Conservation (phyloP, 1,140 invertebrate genomes). For the Leguminivora glycinivorella region DNA sequence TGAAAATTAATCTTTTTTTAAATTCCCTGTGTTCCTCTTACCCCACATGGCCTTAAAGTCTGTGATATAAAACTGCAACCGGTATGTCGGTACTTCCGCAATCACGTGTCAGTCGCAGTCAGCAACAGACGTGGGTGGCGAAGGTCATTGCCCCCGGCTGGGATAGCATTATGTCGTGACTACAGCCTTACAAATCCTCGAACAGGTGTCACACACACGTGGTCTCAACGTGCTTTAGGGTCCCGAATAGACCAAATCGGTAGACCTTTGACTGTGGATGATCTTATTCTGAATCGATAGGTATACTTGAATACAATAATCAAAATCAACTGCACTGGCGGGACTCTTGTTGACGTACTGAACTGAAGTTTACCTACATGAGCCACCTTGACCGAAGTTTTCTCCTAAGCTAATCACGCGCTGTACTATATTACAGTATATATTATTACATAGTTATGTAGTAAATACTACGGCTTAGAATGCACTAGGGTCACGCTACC, state of each 20-base stretch:
- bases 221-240: not conserved
- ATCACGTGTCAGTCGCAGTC: constrained; percentile 32
- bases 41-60: not conserved
- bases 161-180: constrained; percentile 56
- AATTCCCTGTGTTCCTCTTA: too few species aligned
- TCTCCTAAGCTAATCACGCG: too few species aligned
- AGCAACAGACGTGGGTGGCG: constrained; percentile 34
- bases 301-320: not conserved
- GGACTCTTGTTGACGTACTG: too few species aligned
- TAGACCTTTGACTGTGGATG: not conserved
- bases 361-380: too few species aligned
- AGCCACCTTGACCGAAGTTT: too few species aligned
- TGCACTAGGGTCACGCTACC: too few species aligned
- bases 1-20: too few species aligned
- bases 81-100: constrained; percentile 46
- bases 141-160: constrained; percentile 64
- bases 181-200: constrained; percentile 43
- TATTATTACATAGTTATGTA: too few species aligned
- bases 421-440: too few species aligned
- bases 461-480: too few species aligned
- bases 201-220: not conserved
- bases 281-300: not conserved
- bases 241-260: not conserved
- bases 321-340: not conserved
- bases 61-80: not conserved